Base-by-base conservation (phyloP, 2,113 vertebrate genomes). In the Perca fluviatilis region DNA sequence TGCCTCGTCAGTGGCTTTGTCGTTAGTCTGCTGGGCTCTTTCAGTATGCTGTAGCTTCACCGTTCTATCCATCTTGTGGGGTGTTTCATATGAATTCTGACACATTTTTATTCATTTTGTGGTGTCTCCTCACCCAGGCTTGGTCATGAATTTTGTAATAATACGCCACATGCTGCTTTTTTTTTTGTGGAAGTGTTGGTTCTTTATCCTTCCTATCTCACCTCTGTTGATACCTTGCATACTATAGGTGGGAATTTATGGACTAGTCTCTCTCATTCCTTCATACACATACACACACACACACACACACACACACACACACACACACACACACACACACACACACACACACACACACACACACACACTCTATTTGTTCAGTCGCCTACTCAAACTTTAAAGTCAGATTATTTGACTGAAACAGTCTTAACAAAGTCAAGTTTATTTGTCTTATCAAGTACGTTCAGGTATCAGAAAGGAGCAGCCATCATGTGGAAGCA, bases 401-500 rank as follows among this genome's bases (percentile, higher is more conserved):
- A 79, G 68, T 68, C 27, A 19, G 18, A 77, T 74, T 76, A 43
- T 65, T 73, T 80, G 62, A 79, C 36, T 77, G 58, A 85, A 87
- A 77, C 47, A 46, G 33, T 40, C 56, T 30, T 16, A 56, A 72
- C 50, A 70, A 23, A 83, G 62, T 56, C 58, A 19, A n/a, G 40
- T 79, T 83, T 83, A 75, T 86, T 82, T 83, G 66, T 82, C 74
- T 89, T 61, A 74, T 80, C 64, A 43, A 64, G 80, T 67, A 63
- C 64, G 71, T 86, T 86, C 63, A 81, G 72, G 83, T 87, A 90
- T 89, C 71, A 77, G 76, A 80, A 83, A 88, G 74, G 68, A 89
- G 77, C 74, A 47, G 79, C 51, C 86, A 18, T 94, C 93, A 93
- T 93, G 91, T 95, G 94, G 93, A 93, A 94, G 90, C 91, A 68